Conservation (phyloP, 2,797 vertebrate genomes). For the Sciaenops ocellatus region DNA sequence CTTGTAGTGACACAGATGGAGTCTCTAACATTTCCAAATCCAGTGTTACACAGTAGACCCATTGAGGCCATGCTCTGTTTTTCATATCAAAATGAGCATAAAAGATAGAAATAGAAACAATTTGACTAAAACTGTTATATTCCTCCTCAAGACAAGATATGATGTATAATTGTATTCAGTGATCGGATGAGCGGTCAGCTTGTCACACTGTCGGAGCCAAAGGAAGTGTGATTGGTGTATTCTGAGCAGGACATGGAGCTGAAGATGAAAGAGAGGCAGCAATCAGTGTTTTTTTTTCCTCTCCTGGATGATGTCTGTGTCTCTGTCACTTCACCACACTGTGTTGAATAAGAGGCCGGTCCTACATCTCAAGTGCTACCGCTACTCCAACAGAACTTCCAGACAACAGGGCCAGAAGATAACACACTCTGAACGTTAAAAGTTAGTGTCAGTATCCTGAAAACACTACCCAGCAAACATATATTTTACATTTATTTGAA, state of each 20-base stretch:
- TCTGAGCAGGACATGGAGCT: not conserved
- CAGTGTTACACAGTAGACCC: too few species aligned
- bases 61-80: too few species aligned
- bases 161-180: not conserved
- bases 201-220: not conserved
- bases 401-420: not conserved
- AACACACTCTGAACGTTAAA: slow-evolving; percentile 5
- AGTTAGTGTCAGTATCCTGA: not conserved
- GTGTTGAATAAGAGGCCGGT: slow-evolving; percentile 30
- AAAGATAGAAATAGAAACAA: too few species aligned
- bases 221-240: not conserved
- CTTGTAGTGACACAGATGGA: too few species aligned
- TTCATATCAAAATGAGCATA: too few species aligned
- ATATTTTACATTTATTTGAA: too few species aligned
- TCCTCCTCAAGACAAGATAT: too few species aligned
- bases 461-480: not conserved
- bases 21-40: too few species aligned
- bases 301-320: not conserved
- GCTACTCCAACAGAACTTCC: not conserved
- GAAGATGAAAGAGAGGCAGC: slow-evolving; percentile 11
- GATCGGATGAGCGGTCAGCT: not conserved
- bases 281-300: not conserved
- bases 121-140: too few species aligned
- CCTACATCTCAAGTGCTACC: slow-evolving; percentile 12
- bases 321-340: slow-evolving; percentile 9